Conservation (phyloP, 2,888 invertebrate species). For the Tanypteryx hageni region DNA sequence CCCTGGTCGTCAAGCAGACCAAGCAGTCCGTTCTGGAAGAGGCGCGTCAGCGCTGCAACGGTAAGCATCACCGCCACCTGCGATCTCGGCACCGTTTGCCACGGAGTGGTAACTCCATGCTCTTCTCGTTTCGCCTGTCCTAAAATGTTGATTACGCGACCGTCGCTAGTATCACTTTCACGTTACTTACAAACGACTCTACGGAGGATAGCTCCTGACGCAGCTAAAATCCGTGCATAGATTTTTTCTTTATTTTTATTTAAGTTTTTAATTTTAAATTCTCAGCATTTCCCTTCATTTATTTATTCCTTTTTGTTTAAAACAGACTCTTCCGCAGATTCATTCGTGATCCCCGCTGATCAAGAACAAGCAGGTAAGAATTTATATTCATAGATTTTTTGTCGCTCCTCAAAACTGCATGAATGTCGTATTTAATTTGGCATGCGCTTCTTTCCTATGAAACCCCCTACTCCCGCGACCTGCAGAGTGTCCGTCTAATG, state of each 20-base stretch:
- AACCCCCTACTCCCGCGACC: neutral
- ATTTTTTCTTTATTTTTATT: neutral
- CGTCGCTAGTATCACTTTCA: no score
- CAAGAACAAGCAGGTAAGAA: constrained; percentile 39
- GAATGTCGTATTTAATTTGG: neutral
- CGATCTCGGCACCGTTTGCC: constrained; percentile 12
- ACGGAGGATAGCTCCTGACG: neutral
- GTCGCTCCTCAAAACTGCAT: neutral
- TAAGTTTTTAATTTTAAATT: neutral
- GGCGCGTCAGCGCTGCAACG: constrained; percentile 91
- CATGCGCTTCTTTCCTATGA: neutral
- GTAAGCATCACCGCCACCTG: constrained; percentile 77
- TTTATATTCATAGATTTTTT: neutral
- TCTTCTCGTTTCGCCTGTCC: neutral
- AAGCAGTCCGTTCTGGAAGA: constrained; percentile 95
- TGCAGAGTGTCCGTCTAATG: constrained; percentile 39
- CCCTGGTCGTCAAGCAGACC: constrained; percentile 95
- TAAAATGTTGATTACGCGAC: no score
- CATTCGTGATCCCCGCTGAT: constrained; percentile 45
- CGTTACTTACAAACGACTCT: neutral
- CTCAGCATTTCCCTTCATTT: neutral
- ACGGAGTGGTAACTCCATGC: no score
- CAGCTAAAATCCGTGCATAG: neutral
- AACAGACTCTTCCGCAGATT: constrained; percentile 53
- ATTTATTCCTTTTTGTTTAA: neutral